A percentile compares a stretch with the other conserved stretches of the same genome.
These are phyloP conservation scores for Momotus momota DNA, from an alignment of 2,797 vertebrate species.

Conservation along the genomic window DNA sequence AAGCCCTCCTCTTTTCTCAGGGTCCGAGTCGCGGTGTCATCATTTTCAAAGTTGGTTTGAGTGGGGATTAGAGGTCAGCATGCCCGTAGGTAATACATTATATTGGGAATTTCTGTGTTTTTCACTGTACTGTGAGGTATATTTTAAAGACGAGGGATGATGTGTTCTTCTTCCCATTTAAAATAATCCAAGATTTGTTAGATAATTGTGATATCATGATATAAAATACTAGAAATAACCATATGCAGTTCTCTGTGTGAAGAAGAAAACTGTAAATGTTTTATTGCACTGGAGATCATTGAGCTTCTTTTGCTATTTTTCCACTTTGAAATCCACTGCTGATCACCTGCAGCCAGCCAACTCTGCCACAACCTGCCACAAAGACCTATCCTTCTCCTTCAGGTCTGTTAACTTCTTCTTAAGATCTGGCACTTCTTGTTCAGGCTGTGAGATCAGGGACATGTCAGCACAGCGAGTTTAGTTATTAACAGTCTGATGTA, in stretches of 20 bases:
- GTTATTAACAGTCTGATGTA: neutral
- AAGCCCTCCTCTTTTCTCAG: neutral
- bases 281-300: neutral
- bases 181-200: neutral
- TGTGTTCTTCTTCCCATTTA: neutral
- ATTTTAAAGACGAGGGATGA: neutral
- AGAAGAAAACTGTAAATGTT: neutral
- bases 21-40: rapidly evolving
- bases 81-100: neutral
- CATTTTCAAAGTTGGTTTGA: neutral
- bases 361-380: neutral
- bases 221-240: neutral
- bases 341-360: neutral
- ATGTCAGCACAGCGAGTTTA: neutral
- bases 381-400: neutral
- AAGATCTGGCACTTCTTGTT: neutral
- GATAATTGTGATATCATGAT: neutral
- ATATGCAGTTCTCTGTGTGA: neutral
- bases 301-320: neutral
- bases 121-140: neutral
- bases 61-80: neutral
- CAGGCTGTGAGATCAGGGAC: neutral
- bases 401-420: neutral
- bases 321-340: neutral
- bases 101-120: neutral